Percentiles rank a stretch among this genome's conserved stretches.
phyloP scores from a whole-genome alignment of 2,888 invertebrate species.

The Harpalus rufipes region DNA sequence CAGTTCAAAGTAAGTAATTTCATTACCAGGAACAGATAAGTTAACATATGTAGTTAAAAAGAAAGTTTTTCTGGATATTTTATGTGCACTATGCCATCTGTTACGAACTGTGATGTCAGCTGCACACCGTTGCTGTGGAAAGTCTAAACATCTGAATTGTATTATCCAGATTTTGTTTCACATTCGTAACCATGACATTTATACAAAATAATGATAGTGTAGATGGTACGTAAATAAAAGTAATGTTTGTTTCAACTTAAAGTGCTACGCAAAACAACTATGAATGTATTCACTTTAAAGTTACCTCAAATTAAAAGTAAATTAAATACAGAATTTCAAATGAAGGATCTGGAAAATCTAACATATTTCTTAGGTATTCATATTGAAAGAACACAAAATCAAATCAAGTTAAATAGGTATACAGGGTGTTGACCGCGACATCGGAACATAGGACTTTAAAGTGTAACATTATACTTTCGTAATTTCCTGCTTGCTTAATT shows the following conservation, averaged over 20 bases:
- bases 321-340: no score
- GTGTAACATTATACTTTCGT: no score
- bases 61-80: conserved; percentile 39
- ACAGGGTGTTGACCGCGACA: no score
- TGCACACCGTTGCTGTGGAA: conserved; percentile 25
- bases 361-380: no score
- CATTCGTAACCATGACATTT: not conserved
- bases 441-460: no score
- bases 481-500: no score
- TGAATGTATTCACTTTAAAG: no score
- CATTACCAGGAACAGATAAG: conserved; percentile 2
- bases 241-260: not conserved
- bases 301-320: no score
- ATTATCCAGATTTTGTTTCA: not conserved
- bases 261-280: not conserved
- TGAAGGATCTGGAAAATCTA: no score
- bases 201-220: not conserved
- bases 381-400: no score
- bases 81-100: conserved; percentile 47
- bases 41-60: conserved; percentile 27
- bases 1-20: conserved; percentile 35
- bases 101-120: conserved; percentile 4
- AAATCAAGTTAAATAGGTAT: no score
- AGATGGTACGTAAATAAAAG: not conserved
- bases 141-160: conserved; percentile 10